A percentile compares a stretch with the other conserved stretches of the same genome.
Evolutionary conservation across 2,797 vertebrate genomes (phyloP).

Genomic region (Betta splendens): DNA sequence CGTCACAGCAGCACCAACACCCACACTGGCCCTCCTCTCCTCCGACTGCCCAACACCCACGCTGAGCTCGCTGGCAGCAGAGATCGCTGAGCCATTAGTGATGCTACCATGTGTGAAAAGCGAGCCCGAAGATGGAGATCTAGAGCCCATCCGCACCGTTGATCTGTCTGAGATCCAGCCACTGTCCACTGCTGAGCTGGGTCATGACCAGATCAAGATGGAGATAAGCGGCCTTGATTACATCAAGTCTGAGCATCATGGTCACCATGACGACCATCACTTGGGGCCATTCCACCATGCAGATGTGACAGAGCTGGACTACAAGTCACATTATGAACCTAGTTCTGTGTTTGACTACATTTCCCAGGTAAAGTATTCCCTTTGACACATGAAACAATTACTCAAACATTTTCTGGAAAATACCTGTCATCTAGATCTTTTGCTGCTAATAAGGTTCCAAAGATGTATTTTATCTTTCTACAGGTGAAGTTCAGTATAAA

Average conservation of each 20-base stretch:
- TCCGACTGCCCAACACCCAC: conserved; percentile 76
- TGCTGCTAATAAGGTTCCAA: too few species aligned
- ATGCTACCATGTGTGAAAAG: conserved; percentile 83
- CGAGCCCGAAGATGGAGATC: conserved; percentile 76
- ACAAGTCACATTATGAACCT: conserved; percentile 82
- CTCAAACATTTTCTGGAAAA: too few species aligned
- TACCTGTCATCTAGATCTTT: too few species aligned
- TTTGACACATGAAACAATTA: too few species aligned
- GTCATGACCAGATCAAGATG: conserved; percentile 84
- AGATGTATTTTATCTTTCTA: too few species aligned
- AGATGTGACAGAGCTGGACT: conserved; percentile 75
- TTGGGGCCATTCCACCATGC: conserved; percentile 64
- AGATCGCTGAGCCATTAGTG: conserved; percentile 76
- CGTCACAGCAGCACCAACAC: conserved; percentile 33
- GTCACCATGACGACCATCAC: conserved; percentile 65
- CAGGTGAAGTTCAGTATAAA: too few species aligned
- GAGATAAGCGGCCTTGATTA: conserved; percentile 85
- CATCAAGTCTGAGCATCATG: conserved; percentile 82
- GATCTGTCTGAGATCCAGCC: conserved; percentile 83
- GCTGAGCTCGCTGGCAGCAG: conserved; percentile 76
- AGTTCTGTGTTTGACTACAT: conserved; percentile 83
- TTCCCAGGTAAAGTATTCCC: conserved; percentile 67
- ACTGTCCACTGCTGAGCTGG: conserved; percentile 81
- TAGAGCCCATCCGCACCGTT: conserved; percentile 80
- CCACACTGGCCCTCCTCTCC: conserved; percentile 71